Evolutionary conservation across 2,888 invertebrate species (phyloP), one percentile per base, ranked within the genome.

Genomic region (Keiferia lycopersicella): DNA sequence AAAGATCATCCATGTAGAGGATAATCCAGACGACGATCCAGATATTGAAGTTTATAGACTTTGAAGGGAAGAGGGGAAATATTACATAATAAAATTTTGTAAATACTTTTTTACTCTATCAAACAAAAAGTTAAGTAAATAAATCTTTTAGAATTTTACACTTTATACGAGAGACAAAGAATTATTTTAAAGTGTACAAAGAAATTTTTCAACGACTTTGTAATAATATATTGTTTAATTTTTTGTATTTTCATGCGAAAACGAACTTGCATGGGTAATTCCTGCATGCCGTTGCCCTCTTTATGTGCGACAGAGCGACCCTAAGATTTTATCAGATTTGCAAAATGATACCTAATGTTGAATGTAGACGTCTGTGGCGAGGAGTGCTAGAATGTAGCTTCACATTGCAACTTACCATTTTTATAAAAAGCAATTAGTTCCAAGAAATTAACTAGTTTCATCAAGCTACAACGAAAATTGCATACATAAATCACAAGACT

Each of bases 1-100:
- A 74, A 91, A 87, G 68, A 89, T 91, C 51, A 88, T 91, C 63
- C 88, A 92, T 67, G 85, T 93, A 12, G 91, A 92, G 73, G 89
- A 92, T 65, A 80, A 77, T 61, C 76, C 79, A 14, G 82, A 74
- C 39, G 51, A 51, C 51, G 61, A 67, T 14, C 0, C 76, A 0
- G 81, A 79, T 16, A 73, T 74, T 61, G 87, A 87, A 77, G 68
- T 87, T 62, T 86, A 80, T 69, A 83, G 76, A 68, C 79, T 88
- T 41, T 88, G 77, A 60, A 62, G 7, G 53, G 38, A 26, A 62
- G 41, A 18, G 48, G 18, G 39, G n/a, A 48, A 53, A 20, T 14
- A 18, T 48, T 50, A 12, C 26, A 14, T 18, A 20, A 39, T 58
- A n/a, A n/a, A 6, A 26, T 26, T 61, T 57, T 64, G 64, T 65